phyloP scores from a whole-genome alignment of 2,113 vertebrate species.

The Pagrus major region DNA sequence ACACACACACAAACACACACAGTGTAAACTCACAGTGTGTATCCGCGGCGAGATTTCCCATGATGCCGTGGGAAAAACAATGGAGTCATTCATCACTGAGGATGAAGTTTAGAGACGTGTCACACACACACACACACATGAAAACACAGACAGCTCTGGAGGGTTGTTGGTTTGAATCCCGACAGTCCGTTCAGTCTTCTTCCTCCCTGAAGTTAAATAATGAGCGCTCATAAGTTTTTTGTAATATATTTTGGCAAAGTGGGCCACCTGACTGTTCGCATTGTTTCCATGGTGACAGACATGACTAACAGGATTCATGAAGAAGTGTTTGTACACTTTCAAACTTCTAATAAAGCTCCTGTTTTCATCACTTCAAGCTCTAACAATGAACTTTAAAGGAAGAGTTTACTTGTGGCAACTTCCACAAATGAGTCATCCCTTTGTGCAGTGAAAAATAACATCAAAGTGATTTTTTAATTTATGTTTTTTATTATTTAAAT shows the following conservation, averaged over 20 bases:
- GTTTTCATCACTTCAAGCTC: too few species aligned
- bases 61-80: slow-evolving; percentile 53
- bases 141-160: slow-evolving; percentile 1
- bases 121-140: not conserved
- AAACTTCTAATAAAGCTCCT: too few species aligned
- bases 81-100: slow-evolving; percentile 59
- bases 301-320: not conserved
- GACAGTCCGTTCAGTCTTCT: not conserved
- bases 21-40: slow-evolving; percentile 18
- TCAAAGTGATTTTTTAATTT: not conserved
- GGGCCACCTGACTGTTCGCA: slow-evolving; percentile 11
- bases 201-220: not conserved
- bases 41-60: slow-evolving; percentile 50
- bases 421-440: not conserved
- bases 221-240: slow-evolving; percentile 7
- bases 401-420: not conserved
- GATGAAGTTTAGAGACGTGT: slow-evolving; percentile 42
- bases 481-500: not conserved
- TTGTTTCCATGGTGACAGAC: slow-evolving; percentile 28
- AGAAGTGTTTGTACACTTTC: not conserved
- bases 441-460: not conserved
- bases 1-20: slow-evolving; percentile 23
- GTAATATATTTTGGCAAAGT: slow-evolving; percentile 7
- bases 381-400: too few species aligned
- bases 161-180: slow-evolving; percentile 49